Evolutionary conservation across 2,113 vertebrate species (phyloP).

Genomic region (Actenoides hombroni): DNA sequence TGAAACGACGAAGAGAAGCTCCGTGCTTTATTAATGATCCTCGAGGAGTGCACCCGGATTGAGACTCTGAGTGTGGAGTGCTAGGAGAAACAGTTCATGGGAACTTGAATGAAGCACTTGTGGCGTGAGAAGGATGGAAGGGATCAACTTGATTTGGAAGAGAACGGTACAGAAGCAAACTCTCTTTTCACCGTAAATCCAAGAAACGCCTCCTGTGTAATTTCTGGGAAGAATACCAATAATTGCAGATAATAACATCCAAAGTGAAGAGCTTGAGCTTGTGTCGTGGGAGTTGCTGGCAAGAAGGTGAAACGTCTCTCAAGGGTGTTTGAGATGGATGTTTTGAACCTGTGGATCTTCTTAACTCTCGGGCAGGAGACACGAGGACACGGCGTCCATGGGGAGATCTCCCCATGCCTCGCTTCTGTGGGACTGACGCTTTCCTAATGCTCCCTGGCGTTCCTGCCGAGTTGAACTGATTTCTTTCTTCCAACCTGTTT

Average conservation of each 20-base stretch:
- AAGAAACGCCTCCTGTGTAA: neutral
- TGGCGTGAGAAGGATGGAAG: neutral
- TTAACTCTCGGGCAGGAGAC: neutral
- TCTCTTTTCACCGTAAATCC: neutral
- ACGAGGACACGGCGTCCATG: neutral
- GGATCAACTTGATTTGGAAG: neutral
- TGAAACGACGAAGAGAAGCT: conserved; percentile 55
- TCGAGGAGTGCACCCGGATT: conserved; percentile 3
- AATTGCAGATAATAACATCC: neutral
- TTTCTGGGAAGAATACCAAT: neutral
- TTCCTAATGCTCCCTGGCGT: neutral
- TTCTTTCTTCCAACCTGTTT: neutral
- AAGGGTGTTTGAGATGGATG: neutral
- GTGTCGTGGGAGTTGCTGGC: neutral
- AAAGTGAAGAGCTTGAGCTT: neutral
- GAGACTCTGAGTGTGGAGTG: neutral
- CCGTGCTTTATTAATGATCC: conserved; percentile 24
- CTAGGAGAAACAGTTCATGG: neutral
- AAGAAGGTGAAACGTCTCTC: neutral
- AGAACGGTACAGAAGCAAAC: neutral
- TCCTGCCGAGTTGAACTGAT: neutral
- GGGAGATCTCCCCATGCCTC: neutral
- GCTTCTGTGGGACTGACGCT: neutral
- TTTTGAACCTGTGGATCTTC: neutral
- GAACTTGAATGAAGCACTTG: neutral